These are phyloP conservation scores for Ptychobarbus kaznakovi DNA, from an alignment of 2,797 vertebrate species.

Conservation along the genomic window DNA sequence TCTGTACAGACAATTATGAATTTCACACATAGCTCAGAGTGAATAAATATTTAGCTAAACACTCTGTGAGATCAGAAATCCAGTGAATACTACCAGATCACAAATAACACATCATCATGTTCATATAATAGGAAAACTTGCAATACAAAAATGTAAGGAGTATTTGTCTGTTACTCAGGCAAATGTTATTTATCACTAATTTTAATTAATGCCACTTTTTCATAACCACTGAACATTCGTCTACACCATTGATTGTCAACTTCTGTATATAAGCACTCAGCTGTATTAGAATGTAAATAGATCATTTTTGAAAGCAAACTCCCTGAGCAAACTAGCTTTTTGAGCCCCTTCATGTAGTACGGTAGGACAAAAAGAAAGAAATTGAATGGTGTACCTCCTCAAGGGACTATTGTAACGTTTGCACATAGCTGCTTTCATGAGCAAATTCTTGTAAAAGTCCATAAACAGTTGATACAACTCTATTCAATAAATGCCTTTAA, in stretches of 20 bases:
- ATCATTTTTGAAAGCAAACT: slow-evolving; percentile 41
- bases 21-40: slow-evolving; percentile 29
- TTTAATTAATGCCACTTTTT: slow-evolving; percentile 34
- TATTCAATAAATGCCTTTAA: slow-evolving; percentile 64
- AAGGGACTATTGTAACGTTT: slow-evolving; percentile 43
- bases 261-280: slow-evolving; percentile 52
- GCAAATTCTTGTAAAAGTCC: slow-evolving; percentile 31
- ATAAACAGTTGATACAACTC: slow-evolving; percentile 46
- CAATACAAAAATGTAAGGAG: background rate
- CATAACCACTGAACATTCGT: slow-evolving; percentile 44
- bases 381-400: background rate
- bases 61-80: slow-evolving; percentile 34
- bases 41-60: slow-evolving; percentile 46
- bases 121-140: slow-evolving; percentile 32
- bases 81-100: slow-evolving; percentile 44
- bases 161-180: slow-evolving; percentile 32
- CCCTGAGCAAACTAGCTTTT: slow-evolving; percentile 4
- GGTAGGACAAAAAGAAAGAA: slow-evolving; percentile 4
- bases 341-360: background rate
- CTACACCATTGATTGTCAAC: slow-evolving; percentile 27
- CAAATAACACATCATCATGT: slow-evolving; percentile 37
- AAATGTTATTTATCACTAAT: slow-evolving; percentile 50
- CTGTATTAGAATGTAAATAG: slow-evolving; percentile 59
- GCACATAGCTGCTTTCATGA: slow-evolving; percentile 54
- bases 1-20: slow-evolving; percentile 40